Conservation (phyloP, 2,888 invertebrate genomes). For the Caenorhabditis sp. region DNA sequence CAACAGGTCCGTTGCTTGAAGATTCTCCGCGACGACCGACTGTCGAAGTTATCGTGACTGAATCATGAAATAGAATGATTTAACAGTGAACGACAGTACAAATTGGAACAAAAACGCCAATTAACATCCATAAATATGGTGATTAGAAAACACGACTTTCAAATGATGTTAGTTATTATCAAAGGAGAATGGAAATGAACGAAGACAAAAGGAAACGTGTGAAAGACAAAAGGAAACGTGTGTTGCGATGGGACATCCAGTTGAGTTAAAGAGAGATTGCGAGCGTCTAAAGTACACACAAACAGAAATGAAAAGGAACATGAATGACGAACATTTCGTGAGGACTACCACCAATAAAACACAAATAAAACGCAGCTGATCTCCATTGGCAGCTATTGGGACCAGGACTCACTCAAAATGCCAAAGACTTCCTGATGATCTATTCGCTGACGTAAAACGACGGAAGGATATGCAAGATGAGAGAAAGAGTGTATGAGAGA, state of each 20-base stretch:
- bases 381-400: background rate
- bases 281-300: background rate
- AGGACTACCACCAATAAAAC: conserved; percentile 26
- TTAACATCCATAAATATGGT: no score
- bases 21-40: conserved; percentile 23
- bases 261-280: background rate
- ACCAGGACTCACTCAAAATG: no score
- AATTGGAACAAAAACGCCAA: no score
- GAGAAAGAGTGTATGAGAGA: conserved; percentile 1
- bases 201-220: no score
- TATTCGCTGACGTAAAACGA: background rate
- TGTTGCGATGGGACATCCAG: conserved; percentile 5
- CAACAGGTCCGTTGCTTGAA: conserved; percentile 3
- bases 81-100: no score
- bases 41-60: conserved; percentile 48
- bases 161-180: no score
- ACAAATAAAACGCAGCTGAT: conserved; percentile 42
- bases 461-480: background rate
- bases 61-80: no score
- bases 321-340: background rate
- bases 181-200: no score
- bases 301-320: background rate
- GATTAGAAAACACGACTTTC: no score
- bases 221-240: no score
- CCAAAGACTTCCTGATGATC: background rate